A percentile compares a stretch with the other conserved stretches of the same genome.
Evolutionary conservation across 2,888 invertebrate genomes (phyloP).

Genomic region (Cremastinae sp.): DNA sequence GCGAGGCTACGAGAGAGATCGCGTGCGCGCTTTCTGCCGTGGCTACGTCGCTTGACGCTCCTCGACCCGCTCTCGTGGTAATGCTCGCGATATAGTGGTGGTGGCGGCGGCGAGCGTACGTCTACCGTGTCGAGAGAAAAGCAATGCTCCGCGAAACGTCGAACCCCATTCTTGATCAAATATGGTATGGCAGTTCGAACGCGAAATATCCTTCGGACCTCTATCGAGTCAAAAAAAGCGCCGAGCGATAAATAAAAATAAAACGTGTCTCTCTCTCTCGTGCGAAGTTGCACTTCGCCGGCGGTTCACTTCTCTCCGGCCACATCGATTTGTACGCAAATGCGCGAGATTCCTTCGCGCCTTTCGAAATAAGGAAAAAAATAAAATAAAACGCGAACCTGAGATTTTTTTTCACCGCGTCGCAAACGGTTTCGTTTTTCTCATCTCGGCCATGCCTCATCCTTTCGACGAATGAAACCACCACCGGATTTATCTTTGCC

Average conservation of each 20-base stretch:
- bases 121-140: constrained; percentile 46
- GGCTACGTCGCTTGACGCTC: too few relatives aligned
- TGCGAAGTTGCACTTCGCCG: constrained; percentile 8
- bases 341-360: constrained; percentile 6
- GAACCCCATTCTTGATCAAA: constrained; percentile 69
- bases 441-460: not conserved
- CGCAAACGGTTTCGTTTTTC: too few relatives aligned
- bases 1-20: not conserved
- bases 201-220: constrained; percentile 55
- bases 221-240: constrained; percentile 13
- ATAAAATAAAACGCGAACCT: constrained; percentile 1
- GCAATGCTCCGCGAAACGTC: constrained; percentile 63
- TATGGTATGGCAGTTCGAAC: constrained; percentile 69
- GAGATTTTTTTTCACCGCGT: constrained; percentile 16
- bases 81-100: constrained; percentile 10
- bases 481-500: too few relatives aligned
- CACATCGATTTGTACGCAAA: constrained; percentile 15
- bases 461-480: not conserved
- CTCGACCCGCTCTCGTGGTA: too few relatives aligned
- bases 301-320: not conserved
- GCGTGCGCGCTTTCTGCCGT: not conserved
- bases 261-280: not conserved
- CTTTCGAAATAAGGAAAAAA: not conserved
- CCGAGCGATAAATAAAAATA: not conserved
- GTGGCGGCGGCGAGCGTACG: too few relatives aligned